Evolutionary conservation across 2,888 invertebrate genomes (phyloP), one percentile per base, ranked within the genome.

Genomic region (Ichneumoninae sp.): DNA sequence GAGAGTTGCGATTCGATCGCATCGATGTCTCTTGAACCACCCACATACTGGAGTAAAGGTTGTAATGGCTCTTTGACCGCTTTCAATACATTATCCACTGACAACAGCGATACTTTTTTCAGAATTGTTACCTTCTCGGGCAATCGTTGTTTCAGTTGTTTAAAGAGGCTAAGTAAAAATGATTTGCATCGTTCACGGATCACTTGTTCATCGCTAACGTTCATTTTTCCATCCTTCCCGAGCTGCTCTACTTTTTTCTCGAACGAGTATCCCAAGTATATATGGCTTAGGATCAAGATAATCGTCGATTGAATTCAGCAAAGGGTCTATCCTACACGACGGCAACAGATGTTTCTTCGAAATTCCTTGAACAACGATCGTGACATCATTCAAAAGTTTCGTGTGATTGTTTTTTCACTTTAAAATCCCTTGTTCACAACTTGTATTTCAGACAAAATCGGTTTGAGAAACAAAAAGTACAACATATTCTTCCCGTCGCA

Each of bases 401-500:
- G 63, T 65, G 4, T 81, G 85, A 57, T 87, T 84, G 44, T 47
- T 66, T 10, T 70, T 47, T n/a, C 68, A 7, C 84, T 80, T 57
- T 87, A 81, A 40, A 87, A 84, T 7, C 26, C 76, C 40, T 85
- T 85, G 66, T 85, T 86, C 0, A 82, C 60, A 26, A 78, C 81
- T 84, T 89, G 85, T 30, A 90, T 83, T 6, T 89, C 87, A 4
- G 70, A 73, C 54, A 90, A 81, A 71, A 88, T 88, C 30, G 88
- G 88, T 54, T 87, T 77, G 5, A 89, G 75, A 54, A 89, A 88
- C 22, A 81, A 79, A 36, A 89, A 78, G 76, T 88, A 91, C 8
- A 85, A 83, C 60, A 87, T 88, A 86, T 92, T 90, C 22, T n/a
- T 73, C 6, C 88, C 87, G 84, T 91, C 90, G 26, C 70, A 69